Percentiles rank a stretch among this genome's conserved stretches.
Conservation (phyloP, 2,113 vertebrate genomes). For the Semnornis frantzii region DNA sequence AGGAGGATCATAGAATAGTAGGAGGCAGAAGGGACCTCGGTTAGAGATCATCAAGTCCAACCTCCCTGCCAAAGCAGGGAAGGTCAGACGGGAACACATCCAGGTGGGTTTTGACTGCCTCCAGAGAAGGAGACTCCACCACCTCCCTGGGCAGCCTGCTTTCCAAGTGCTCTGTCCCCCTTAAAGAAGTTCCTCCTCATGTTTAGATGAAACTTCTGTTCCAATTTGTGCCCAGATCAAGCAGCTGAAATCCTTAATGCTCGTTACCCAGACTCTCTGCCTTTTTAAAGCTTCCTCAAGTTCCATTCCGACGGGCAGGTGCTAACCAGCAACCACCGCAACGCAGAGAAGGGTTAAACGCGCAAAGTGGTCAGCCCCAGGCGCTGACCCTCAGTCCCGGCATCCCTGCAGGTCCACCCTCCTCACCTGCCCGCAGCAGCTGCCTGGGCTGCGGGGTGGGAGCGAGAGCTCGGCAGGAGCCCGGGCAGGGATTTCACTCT, state of each 20-base stretch:
- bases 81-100: no score
- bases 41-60: no score
- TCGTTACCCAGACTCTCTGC: constrained; percentile 22
- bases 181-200: no score
- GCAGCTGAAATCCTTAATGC: constrained; percentile 47
- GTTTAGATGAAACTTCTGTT: no score
- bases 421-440: not conserved
- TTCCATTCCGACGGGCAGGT: not conserved
- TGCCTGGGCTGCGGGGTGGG: rapidly evolving
- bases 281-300: not conserved
- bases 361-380: not conserved
- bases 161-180: no score
- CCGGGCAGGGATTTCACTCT: not conserved
- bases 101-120: no score
- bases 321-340: not conserved
- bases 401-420: not conserved
- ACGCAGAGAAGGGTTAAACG: not conserved
- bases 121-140: no score
- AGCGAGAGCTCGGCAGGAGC: not conserved
- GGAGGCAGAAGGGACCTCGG: no score
- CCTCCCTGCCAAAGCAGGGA: no score
- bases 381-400: not conserved
- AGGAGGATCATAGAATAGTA: not conserved
- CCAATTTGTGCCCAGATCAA: not conserved
- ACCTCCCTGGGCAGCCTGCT: no score